phyloP scores from a whole-genome alignment of 2,888 invertebrate species.

The Crossocerus cetratus region DNA sequence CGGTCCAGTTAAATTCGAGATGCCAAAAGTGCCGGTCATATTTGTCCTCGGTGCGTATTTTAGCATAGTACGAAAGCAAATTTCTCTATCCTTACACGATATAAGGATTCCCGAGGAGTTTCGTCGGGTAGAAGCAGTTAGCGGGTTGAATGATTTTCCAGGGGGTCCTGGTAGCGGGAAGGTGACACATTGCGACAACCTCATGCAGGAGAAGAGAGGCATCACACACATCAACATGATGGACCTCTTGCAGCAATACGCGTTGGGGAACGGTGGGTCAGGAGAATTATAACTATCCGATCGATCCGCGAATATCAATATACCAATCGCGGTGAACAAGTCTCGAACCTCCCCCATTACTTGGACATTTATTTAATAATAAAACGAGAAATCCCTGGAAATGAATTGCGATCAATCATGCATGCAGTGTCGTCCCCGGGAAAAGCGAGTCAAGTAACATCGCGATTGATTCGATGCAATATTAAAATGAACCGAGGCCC shows the following conservation, averaged over 20 bases:
- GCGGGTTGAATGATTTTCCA: conserved; percentile 68
- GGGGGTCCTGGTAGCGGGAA: conserved; percentile 98
- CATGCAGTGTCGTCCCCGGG: too few relatives aligned
- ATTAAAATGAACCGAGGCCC: too few relatives aligned
- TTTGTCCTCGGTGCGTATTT: conserved; percentile 86
- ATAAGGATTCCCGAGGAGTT: background rate
- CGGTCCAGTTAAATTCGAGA: conserved; percentile 90
- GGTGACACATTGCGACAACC: conserved; percentile 97
- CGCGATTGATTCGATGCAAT: too few relatives aligned
- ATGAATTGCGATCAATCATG: background rate
- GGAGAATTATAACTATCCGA: background rate
- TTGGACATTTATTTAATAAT: background rate
- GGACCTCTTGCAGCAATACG: conserved; percentile 92
- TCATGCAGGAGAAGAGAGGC: conserved; percentile 91
- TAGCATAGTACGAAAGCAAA: background rate
- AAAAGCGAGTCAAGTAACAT: too few relatives aligned
- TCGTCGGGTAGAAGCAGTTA: too few relatives aligned
- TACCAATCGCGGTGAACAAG: background rate
- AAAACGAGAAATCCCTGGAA: background rate
- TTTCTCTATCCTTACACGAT: background rate
- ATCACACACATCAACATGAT: conserved; percentile 95
- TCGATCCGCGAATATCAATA: background rate
- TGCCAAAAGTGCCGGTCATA: conserved; percentile 92
- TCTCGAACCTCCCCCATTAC: background rate
- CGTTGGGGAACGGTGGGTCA: conserved; percentile 89